Percentiles rank a stretch among this genome's conserved stretches.
phyloP scores from a whole-genome alignment of 64 coral and sea anemone genomes.

The Pachyseris speciosa region DNA sequence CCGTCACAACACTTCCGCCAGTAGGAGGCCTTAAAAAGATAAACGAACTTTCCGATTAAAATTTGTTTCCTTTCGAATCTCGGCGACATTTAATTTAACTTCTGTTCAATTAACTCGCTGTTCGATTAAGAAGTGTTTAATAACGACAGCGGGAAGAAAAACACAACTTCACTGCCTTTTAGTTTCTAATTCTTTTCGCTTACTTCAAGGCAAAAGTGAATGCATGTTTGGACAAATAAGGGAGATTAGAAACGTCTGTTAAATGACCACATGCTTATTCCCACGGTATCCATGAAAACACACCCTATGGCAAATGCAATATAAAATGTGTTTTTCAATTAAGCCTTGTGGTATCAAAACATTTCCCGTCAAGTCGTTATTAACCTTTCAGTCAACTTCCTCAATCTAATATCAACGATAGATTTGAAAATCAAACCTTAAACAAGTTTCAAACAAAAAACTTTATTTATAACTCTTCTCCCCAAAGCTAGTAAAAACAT shows the following conservation, averaged over 20 bases:
- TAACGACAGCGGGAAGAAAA: background rate
- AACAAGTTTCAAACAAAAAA: too few species aligned
- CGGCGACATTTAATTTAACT: background rate
- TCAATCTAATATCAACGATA: too few species aligned
- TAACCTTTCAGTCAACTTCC: background rate
- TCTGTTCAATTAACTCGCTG: background rate
- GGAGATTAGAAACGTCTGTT: background rate
- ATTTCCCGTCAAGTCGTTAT: background rate
- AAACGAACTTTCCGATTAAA: background rate
- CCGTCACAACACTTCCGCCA: too few species aligned
- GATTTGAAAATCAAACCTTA: too few species aligned
- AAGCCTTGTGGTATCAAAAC: background rate
- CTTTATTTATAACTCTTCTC: too few species aligned
- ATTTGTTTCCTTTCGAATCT: background rate
- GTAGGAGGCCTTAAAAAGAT: too few species aligned
- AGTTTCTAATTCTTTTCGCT: background rate
- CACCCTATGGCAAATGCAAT: background rate
- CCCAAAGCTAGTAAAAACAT: too few species aligned
- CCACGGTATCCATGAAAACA: background rate
- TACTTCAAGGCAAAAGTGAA: background rate
- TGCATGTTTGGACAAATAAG: background rate
- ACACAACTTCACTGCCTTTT: background rate
- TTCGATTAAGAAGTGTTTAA: background rate
- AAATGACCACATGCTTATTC: background rate
- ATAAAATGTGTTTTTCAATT: background rate